Conservation (phyloP, 2,888 invertebrate species). For the Cryptocephalus primarius region DNA sequence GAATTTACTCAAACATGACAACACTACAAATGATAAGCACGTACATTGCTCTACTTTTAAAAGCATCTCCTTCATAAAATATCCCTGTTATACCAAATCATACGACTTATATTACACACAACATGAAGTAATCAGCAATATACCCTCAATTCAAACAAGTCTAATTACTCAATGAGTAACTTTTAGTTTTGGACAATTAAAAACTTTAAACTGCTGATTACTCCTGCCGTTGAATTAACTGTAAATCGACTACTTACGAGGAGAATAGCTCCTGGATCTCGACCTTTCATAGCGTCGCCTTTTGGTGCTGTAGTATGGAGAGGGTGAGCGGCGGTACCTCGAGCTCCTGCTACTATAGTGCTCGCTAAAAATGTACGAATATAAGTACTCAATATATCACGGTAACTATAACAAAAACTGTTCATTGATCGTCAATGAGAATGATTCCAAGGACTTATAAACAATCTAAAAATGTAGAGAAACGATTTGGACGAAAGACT, state of each 20-base stretch:
- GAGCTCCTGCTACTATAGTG: constrained; percentile 22
- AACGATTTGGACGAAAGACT: background rate
- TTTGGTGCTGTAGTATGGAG: constrained; percentile 25
- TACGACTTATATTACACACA: no score
- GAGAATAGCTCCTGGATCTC: constrained; percentile 28
- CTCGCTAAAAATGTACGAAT: constrained; percentile 15
- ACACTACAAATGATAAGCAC: no score
- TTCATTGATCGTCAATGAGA: no score
- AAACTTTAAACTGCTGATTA: no score
- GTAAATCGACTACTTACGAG: constrained; percentile 24
- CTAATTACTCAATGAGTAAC: background rate
- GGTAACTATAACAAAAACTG: no score
- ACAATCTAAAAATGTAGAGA: background rate
- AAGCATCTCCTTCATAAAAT: no score
- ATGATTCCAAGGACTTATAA: background rate
- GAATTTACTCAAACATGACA: no score
- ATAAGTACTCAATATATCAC: no score
- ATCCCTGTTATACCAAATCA: no score
- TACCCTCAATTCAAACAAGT: background rate
- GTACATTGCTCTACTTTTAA: no score
- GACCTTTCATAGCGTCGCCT: constrained; percentile 24
- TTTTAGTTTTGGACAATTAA: no score
- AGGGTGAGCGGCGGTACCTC: constrained; percentile 24
- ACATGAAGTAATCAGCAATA: background rate
- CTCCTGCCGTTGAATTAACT: background rate